These are phyloP conservation scores for Vandiemenella viatica DNA, from an alignment of 2,888 invertebrate genomes.

Conservation along the genomic window DNA sequence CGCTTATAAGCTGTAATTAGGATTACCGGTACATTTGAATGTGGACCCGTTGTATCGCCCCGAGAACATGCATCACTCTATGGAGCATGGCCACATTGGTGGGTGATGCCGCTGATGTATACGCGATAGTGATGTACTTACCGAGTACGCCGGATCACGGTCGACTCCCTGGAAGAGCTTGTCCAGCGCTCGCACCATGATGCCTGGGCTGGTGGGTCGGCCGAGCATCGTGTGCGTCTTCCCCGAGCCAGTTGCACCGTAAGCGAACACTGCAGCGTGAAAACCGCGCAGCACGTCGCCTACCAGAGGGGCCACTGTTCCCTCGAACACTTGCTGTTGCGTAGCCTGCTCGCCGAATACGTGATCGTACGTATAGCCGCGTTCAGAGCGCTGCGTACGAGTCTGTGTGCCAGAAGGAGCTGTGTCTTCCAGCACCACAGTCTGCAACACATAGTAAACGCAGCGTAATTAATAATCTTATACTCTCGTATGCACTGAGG, in stretches of 20 bases:
- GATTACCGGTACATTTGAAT: too few species aligned
- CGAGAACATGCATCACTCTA: too few species aligned
- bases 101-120: too few species aligned
- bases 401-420: slow-evolving; percentile 41
- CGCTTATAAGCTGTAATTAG: too few species aligned
- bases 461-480: too few species aligned
- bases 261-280: slow-evolving; percentile 92
- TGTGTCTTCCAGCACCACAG: slow-evolving; percentile 49
- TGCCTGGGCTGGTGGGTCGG: slow-evolving; percentile 49
- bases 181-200: slow-evolving; percentile 74
- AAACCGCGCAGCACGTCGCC: slow-evolving; percentile 74
- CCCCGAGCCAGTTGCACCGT: slow-evolving; percentile 82
- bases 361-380: slow-evolving; percentile 77
- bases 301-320: slow-evolving; percentile 72
- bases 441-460: too few species aligned
- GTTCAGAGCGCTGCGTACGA: slow-evolving; percentile 57
- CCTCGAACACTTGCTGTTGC: slow-evolving; percentile 74
- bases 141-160: background rate
- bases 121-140: too few species aligned
- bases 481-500: too few species aligned
- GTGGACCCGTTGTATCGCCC: too few species aligned
- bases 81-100: too few species aligned
- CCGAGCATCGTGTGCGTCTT: slow-evolving; percentile 88
- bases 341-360: slow-evolving; percentile 77
- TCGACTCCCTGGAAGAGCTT: slow-evolving; percentile 50